Base-by-base conservation (phyloP, 2,888 invertebrate species). In the Meiosimyza decipiens region DNA sequence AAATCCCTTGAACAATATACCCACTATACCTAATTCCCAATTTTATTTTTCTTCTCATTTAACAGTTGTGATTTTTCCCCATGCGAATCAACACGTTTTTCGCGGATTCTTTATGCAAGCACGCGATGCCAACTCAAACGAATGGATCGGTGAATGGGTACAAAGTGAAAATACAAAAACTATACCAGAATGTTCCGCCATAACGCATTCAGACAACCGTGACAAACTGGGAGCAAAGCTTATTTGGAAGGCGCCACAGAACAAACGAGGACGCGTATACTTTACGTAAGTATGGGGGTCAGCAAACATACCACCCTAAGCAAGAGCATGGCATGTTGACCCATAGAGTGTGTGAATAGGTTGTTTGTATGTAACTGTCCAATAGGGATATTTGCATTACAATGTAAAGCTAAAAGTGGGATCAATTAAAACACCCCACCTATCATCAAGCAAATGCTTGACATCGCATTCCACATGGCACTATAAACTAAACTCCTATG, bases 101-200 rank as follows among this genome's bases (percentile, higher is more conserved):
- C 92, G 93, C 80, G 94, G 95, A n/a, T 95, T 94, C 89, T 93
- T 95, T 86, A 87, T 95, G 62, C 95, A 95, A 88, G 94, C 93
- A 1, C 91, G 94, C 55, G 94, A 94, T 79, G 90, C 89, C 12
- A 89, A 90, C 73, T 90, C 91, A 0, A 90, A 94, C 82, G 89
- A 91, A 75, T 95, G 94, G 94, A 88, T 94, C 63, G 94, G 94
- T 3, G 88, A 90, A 55, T 94, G 93, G 92, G 89, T 91, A 74
- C 90, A 91, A 77, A 91, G 92, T 0, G 91, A 92, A 1, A 94
- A 94, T 83, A 93, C 93, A 3, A 94, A 92, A 78, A 88, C 91
- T 5, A 93, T 94, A 81, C 91, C 93, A 0, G 94, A 94, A 85
- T 95, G 94, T 83, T 91, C 93, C 63, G 91, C 94, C 66, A 91